A percentile compares a stretch with the other conserved stretches of the same genome.
These are phyloP conservation scores for Acronicta leporina DNA, from an alignment of 2,888 invertebrate species.

Conservation along the genomic window DNA sequence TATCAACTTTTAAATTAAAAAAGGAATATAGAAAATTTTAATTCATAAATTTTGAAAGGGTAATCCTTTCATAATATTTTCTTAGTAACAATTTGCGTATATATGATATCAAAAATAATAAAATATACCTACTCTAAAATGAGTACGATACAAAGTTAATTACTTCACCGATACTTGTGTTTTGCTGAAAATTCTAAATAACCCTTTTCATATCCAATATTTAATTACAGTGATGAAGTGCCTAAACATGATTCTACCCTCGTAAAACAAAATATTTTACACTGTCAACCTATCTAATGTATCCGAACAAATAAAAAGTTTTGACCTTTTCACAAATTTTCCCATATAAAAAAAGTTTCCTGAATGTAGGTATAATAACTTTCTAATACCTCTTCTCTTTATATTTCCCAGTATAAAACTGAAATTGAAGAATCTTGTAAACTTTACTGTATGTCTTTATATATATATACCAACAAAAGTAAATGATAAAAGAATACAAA, in stretches of 20 bases:
- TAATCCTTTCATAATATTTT: no score
- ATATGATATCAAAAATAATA: no score
- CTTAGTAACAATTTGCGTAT: no score
- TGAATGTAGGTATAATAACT: slow-evolving; percentile 23
- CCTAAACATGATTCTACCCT: slow-evolving; percentile 15
- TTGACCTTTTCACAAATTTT: slow-evolving; percentile 21
- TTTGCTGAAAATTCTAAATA: slow-evolving; percentile 15
- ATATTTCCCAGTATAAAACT: slow-evolving; percentile 28
- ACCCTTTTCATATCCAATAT: slow-evolving; percentile 27
- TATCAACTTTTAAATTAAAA: no score
- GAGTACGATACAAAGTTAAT: neutral
- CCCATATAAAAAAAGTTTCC: slow-evolving; percentile 31
- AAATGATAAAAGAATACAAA: neutral
- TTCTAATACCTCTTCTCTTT: slow-evolving; percentile 22
- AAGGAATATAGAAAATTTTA: no score
- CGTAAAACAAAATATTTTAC: slow-evolving; percentile 25
- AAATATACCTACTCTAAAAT: no score
- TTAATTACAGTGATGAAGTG: slow-evolving; percentile 37
- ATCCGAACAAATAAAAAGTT: slow-evolving; percentile 32
- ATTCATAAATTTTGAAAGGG: no score
- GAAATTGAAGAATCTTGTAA: slow-evolving; percentile 20
- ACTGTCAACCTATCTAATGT: slow-evolving; percentile 12
- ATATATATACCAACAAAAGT: slow-evolving; percentile 16
- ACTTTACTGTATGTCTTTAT: no score
- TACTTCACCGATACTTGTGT: neutral